A percentile compares a stretch with the other conserved stretches of the same genome.
Evolutionary conservation across 2,797 vertebrate species (phyloP).

Genomic region (Clarias pachynema): DNA sequence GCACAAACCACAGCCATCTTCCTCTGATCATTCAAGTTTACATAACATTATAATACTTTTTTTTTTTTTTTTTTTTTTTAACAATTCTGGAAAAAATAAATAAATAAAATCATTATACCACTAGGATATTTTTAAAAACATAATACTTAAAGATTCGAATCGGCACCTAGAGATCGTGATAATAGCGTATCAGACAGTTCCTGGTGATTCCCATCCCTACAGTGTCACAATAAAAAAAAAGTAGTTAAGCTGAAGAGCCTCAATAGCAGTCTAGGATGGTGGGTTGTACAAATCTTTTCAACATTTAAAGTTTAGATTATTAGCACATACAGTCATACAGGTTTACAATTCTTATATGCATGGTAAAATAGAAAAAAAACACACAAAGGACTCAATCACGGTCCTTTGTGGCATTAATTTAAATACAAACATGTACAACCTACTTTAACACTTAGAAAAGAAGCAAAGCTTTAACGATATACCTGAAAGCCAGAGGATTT

Average conservation of each 20-base stretch:
- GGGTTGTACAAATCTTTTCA: not conserved
- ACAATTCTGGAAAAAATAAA: too few species aligned
- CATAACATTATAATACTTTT: too few species aligned
- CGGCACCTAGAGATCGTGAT: too few species aligned
- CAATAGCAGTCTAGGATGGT: not conserved
- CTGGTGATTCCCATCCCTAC: too few species aligned
- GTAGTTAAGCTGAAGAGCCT: not conserved
- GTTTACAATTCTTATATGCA: not conserved
- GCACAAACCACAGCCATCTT: too few species aligned
- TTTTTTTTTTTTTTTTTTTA: too few species aligned
- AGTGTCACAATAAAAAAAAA: not conserved
- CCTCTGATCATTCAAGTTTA: too few species aligned
- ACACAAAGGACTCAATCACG: not conserved
- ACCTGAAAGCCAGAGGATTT: constrained; percentile 72
- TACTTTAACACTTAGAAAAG: not conserved
- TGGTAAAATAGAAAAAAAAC: not conserved
- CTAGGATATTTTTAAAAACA: too few species aligned
- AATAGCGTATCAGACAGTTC: too few species aligned
- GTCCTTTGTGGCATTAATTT: not conserved
- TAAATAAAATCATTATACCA: too few species aligned
- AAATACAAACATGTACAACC: not conserved
- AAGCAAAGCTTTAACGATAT: not conserved
- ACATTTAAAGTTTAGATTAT: not conserved
- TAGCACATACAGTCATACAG: not conserved
- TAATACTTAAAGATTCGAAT: too few species aligned